Percentiles rank a stretch among this genome's conserved stretches.
Conservation (phyloP, 92 coral and sea anemone genomes). For the Diadumene lineata region DNA sequence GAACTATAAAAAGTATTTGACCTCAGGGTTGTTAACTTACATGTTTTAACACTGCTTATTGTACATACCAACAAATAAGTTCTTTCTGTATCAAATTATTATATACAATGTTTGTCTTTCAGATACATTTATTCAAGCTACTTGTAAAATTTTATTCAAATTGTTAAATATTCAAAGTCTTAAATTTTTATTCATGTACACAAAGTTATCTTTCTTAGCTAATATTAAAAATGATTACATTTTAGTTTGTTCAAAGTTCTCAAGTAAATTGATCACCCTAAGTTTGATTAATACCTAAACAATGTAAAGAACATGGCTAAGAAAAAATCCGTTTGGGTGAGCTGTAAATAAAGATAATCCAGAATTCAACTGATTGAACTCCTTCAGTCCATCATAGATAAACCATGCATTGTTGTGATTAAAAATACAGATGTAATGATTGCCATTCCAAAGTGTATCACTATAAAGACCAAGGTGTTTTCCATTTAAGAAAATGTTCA, state of each 20-base stretch:
- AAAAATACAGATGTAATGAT: neutral
- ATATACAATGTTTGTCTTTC: neutral
- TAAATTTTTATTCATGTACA: constrained; percentile 42
- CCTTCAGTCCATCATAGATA: neutral
- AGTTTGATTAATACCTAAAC: constrained; percentile 12
- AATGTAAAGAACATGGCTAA: neutral
- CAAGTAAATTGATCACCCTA: constrained; percentile 34
- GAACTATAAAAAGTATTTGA: no score
- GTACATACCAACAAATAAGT: no score
- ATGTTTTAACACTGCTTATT: no score
- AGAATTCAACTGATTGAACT: neutral
- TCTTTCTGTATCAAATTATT: no score
- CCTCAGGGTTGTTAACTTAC: no score
- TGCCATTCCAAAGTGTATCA: neutral
- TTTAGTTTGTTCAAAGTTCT: constrained; percentile 50
- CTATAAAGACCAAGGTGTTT: neutral
- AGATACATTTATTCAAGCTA: constrained; percentile 55
- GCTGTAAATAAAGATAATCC: neutral
- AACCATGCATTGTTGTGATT: neutral
- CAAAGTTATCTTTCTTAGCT: constrained; percentile 38
- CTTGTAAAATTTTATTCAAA: constrained; percentile 65
- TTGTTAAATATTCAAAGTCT: constrained; percentile 40
- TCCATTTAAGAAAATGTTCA: neutral
- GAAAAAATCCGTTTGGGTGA: neutral
- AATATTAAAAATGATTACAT: constrained; percentile 28